phyloP scores from a whole-genome alignment of 2,113 vertebrate species.

The Egretta garzetta region DNA sequence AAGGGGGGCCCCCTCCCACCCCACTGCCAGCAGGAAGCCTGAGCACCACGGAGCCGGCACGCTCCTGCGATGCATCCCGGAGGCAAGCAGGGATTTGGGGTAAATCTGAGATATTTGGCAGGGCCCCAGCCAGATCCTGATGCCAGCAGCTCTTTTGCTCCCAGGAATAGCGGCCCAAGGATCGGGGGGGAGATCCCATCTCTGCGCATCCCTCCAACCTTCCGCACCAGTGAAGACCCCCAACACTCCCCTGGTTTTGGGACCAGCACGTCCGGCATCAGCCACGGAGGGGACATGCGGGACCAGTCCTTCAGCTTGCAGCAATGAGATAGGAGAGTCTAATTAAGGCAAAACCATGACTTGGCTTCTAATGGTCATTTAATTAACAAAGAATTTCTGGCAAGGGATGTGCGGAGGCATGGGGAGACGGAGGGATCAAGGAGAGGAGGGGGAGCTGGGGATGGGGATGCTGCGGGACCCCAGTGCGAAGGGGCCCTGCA shows the following conservation, averaged over 20 bases:
- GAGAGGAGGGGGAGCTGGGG: background rate
- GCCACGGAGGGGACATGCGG: rapidly evolving
- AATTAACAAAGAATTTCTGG: slow-evolving; percentile 1
- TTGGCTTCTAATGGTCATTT: slow-evolving; percentile 36
- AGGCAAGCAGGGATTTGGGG: background rate
- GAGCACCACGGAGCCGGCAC: rapidly evolving
- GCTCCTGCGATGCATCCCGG: rapidly evolving
- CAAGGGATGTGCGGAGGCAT: background rate
- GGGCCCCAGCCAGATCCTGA: background rate
- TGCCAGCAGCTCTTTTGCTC: background rate
- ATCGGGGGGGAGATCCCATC: background rate
- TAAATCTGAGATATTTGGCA: background rate
- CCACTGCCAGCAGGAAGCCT: rapidly evolving
- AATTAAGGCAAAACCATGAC: slow-evolving; percentile 16
- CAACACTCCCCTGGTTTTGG: rapidly evolving
- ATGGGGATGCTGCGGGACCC: background rate
- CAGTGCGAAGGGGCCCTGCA: background rate
- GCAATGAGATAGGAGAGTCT: background rate
- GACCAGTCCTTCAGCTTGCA: background rate
- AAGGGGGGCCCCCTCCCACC: background rate
- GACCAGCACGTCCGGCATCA: rapidly evolving
- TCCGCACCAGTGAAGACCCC: rapidly evolving
- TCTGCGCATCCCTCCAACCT: rapidly evolving
- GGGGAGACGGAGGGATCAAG: background rate
- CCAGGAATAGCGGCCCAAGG: background rate